phyloP scores from a whole-genome alignment of 2,113 vertebrate genomes.

The Tragelaphus scriptus region DNA sequence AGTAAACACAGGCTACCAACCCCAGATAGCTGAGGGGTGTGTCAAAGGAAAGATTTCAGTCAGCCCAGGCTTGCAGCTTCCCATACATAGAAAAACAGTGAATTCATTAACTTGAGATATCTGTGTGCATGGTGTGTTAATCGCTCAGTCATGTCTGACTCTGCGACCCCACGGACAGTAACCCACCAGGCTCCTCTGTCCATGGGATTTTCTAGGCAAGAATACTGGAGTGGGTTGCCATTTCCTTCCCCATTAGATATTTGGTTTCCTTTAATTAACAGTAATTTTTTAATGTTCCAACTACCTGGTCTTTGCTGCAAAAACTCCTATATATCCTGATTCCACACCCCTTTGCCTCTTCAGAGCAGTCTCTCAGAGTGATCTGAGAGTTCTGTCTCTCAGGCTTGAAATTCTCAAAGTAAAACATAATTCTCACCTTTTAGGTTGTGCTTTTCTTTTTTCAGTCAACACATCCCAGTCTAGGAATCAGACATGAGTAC shows the following conservation, averaged over 20 bases:
- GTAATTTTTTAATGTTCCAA: background rate
- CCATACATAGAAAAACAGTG: background rate
- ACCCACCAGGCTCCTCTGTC: background rate
- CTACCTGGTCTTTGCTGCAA: background rate
- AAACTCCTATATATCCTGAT: background rate
- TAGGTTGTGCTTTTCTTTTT: background rate
- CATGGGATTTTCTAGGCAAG: background rate
- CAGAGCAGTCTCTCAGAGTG: background rate
- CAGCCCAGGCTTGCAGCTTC: background rate
- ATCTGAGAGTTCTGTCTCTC: background rate
- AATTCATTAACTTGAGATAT: background rate
- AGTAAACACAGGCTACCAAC: background rate
- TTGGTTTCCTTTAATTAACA: background rate
- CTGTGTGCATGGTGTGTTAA: background rate
- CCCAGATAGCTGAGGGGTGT: background rate
- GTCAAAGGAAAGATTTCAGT: background rate
- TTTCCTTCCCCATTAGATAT: background rate
- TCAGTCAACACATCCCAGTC: background rate
- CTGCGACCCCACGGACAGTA: fast-evolving
- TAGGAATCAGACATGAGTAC: background rate
- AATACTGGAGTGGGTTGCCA: background rate
- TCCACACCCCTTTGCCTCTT: background rate
- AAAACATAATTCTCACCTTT: background rate
- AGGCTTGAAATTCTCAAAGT: background rate
- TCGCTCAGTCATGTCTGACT: background rate